These are phyloP conservation scores for Pygoscelis antarcticus DNA, from an alignment of 2,113 vertebrate species.

Conservation along the genomic window DNA sequence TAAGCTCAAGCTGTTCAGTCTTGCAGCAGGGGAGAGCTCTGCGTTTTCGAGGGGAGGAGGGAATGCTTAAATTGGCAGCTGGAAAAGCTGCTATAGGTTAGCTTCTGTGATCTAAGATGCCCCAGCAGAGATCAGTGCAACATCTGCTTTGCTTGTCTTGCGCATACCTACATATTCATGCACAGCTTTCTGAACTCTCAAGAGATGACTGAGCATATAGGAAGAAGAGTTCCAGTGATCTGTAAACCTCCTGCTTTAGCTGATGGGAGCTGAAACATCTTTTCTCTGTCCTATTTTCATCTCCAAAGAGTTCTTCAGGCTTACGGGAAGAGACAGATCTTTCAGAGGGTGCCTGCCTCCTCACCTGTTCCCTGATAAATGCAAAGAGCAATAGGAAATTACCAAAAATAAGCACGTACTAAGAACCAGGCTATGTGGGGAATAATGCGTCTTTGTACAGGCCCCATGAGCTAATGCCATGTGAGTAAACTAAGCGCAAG, in stretches of 20 bases:
- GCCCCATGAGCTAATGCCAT: background rate
- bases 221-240: conserved; percentile 67
- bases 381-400: background rate
- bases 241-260: conserved; percentile 54
- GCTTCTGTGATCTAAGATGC: conserved; percentile 58
- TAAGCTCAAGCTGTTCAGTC: background rate
- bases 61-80: conserved; percentile 51
- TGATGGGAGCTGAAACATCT: background rate
- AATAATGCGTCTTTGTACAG: background rate
- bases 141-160: conserved; percentile 76
- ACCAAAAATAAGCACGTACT: background rate
- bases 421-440: background rate
- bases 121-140: conserved; percentile 67
- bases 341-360: background rate
- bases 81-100: conserved; percentile 66
- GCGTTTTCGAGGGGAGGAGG: background rate
- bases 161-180: conserved; percentile 78
- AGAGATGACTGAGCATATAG: conserved; percentile 64
- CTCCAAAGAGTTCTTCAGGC: background rate
- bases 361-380: background rate
- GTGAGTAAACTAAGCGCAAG: background rate
- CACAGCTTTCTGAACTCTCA: conserved; percentile 71
- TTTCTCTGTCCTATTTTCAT: background rate
- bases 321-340: background rate
- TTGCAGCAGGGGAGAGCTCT: background rate